Evolutionary conservation across 2,113 vertebrate genomes (phyloP).

Genomic region (Ceratotherium simum): DNA sequence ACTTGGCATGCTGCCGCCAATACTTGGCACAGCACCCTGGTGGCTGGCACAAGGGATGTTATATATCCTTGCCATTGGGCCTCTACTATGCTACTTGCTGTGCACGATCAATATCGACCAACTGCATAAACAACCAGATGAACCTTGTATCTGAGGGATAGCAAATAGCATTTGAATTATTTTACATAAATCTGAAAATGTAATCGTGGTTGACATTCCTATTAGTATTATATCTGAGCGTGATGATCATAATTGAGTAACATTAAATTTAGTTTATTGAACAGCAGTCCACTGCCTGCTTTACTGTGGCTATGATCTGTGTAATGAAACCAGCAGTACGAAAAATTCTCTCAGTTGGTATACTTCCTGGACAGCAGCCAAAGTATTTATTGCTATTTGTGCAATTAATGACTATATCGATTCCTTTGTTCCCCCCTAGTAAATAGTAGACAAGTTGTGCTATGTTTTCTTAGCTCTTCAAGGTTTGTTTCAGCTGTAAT

Average conservation of each 20-base stretch:
- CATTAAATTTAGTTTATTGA: conserved; percentile 82
- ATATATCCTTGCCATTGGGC: conserved; percentile 79
- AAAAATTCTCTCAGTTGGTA: conserved; percentile 80
- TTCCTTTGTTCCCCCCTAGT: conserved; percentile 80
- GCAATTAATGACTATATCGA: conserved; percentile 87
- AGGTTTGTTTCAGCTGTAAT: conserved; percentile 82
- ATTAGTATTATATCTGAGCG: conserved; percentile 82
- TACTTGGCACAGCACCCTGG: conserved; percentile 81
- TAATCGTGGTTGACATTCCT: conserved; percentile 81
- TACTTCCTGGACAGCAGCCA: conserved; percentile 73
- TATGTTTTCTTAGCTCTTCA: conserved; percentile 82
- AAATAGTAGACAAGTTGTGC: conserved; percentile 84
- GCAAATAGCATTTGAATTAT: conserved; percentile 84
- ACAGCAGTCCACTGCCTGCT: conserved; percentile 69
- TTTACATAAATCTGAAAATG: conserved; percentile 86
- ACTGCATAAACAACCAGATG: conserved; percentile 84
- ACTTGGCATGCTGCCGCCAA: conserved; percentile 83
- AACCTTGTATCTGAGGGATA: conserved; percentile 82
- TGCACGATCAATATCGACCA: conserved; percentile 80
- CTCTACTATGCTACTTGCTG: conserved; percentile 71
- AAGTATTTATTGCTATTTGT: conserved; percentile 84
- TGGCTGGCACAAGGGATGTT: conserved; percentile 81
- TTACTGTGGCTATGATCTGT: conserved; percentile 73
- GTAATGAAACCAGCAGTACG: conserved; percentile 76
- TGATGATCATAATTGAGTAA: conserved; percentile 82